Percentiles rank a stretch among this genome's conserved stretches.
Evolutionary conservation across 2,888 invertebrate species (phyloP).

Genomic region (Amiota mariae): DNA sequence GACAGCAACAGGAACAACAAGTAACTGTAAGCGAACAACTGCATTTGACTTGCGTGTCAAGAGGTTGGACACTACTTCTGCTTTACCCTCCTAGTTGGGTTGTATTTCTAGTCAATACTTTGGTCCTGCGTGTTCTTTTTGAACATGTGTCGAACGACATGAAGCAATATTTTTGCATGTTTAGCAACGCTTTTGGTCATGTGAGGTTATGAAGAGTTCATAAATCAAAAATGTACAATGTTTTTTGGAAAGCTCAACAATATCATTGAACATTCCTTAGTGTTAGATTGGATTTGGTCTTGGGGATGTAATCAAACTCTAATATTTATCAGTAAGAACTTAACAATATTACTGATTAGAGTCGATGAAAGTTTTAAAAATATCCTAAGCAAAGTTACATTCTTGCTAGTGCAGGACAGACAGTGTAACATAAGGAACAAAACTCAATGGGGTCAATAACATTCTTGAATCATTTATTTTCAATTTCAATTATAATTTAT

Average conservation of each 20-base stretch:
- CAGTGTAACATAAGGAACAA: no score
- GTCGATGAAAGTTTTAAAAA: background rate
- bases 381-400: no score
- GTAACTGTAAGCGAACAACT: conserved; percentile 1
- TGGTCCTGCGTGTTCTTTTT: conserved; percentile 18
- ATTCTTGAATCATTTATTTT: no score
- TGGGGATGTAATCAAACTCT: no score
- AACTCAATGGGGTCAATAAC: no score
- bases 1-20: background rate
- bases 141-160: conserved; percentile 65
- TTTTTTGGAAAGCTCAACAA: no score
- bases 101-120: no score
- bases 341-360: background rate
- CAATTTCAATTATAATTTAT: no score
- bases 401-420: no score
- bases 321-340: no score
- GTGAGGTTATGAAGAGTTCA: conserved; percentile 66
- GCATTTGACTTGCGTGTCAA: background rate
- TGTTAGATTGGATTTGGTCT: no score
- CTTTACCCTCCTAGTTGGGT: background rate
- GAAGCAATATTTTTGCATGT: conserved; percentile 63
- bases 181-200: conserved; percentile 58
- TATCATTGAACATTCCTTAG: no score
- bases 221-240: conserved; percentile 56
- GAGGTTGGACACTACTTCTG: background rate